Evolutionary conservation across 2,113 vertebrate genomes (phyloP), one percentile per base, ranked within the genome.

Genomic region (Anhinga anhinga): DNA sequence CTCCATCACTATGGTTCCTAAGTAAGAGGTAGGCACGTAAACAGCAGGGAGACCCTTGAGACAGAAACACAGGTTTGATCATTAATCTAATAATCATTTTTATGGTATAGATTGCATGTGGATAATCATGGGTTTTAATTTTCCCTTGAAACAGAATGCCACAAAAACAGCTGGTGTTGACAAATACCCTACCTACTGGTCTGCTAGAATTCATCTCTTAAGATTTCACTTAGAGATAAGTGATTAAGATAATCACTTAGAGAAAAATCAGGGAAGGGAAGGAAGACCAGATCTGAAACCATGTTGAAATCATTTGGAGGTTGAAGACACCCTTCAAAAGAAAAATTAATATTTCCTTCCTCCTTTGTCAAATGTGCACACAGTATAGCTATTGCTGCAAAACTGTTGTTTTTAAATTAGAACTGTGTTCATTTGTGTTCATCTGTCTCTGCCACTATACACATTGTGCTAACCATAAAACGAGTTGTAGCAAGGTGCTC

Each of bases 1-100:
- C 59, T 85, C 40, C 47, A 32, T 90, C 85, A 61, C 59, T 40
- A 4, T 42, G 42, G 29, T 78, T 59, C 70, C 84, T 70, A 50
- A 74, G n/a, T 11, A 86, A 22, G 38, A 77, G 26, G 27, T n/a
- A 72, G 32, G 36, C 70, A 88, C 1, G 3, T 45, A 86, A 91
- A 50, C 55, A 79, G 76, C 53, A 88, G 59, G 16, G 77, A 55
- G 26, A 82, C 38, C 23, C 38, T 36, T 52, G 76, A 66, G 67
- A 86, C 67, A 76, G 56, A 86, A 93, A 76, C 52, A 67, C n/a
- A 36, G 58, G 16, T 92, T 82, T 82, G 83, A 79, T 87, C 86
- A 85, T 94, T 87, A 88, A 82, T 94, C 69, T 92, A 67, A 71
- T 55, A n/a, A 70, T 93, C 22, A 42, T 91, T 77, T 71, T 66